Evolutionary conservation across 2,888 invertebrate genomes (phyloP).

Genomic region (Branchipolynoe longqiensis): DNA sequence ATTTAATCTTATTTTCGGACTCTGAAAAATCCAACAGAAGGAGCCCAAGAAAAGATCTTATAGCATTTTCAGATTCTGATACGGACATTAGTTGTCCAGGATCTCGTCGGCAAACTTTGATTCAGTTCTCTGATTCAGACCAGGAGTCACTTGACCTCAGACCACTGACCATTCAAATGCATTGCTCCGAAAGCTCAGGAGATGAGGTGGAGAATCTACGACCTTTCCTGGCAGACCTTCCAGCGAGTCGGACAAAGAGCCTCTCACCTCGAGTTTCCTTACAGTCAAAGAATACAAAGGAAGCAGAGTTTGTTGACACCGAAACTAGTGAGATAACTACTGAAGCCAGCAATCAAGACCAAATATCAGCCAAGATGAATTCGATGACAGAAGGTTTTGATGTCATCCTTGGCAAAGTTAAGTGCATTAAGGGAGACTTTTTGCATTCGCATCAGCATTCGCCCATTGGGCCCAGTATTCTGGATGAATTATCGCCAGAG

Average conservation of each 20-base stretch:
- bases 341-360: neutral
- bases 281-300: neutral
- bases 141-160: neutral
- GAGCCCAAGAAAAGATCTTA: neutral
- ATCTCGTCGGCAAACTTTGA: neutral
- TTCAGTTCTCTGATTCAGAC: neutral
- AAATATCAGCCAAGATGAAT: neutral
- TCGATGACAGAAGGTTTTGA: constrained; percentile 25
- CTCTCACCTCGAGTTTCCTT: no score
- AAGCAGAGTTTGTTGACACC: neutral
- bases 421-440: neutral
- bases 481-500: no score
- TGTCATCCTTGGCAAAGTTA: neutral
- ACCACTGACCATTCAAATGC: neutral
- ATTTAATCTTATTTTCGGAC: constrained; percentile 20
- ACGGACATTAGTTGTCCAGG: neutral
- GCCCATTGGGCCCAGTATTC: no score
- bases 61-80: constrained; percentile 24
- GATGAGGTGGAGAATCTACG: constrained; percentile 2
- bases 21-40: neutral
- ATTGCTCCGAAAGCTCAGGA: constrained; percentile 15
- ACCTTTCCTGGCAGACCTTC: neutral
- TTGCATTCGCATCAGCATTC: neutral
- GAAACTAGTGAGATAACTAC: neutral
- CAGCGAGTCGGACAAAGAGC: no score